Base-by-base conservation (phyloP, 2,888 invertebrate genomes). In the Stenodera caucasica region DNA sequence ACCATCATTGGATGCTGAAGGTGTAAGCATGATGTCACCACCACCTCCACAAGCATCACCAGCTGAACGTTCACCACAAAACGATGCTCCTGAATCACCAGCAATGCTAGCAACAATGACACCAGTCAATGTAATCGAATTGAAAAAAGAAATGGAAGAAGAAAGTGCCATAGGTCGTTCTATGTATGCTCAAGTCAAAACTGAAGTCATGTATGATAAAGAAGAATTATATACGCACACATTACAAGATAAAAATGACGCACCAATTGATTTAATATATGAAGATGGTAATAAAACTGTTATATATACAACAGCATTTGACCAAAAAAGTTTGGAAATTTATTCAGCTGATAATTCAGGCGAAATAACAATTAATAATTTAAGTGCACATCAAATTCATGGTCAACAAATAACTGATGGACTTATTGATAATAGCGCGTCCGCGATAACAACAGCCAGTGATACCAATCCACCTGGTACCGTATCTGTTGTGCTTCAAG, bases 101-200 rank as follows among this genome's bases (percentile, higher is more conserved):
- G 86, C 90, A 66, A 89, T 92, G 81, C 84, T 93, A 70, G 91
- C 92, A 68, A 92, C 92, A 75, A 93, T 93, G 92, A 92, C 92
- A 64, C 92, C 92, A 59, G 92, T 92, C 68, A 92, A 90, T 75
- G 91, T 92, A 35, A 85, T 91, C 72, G 91, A 92, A 75, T 84
- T 88, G 57, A 81, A 87, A 72, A 86, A 86, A 61, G 87, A 87
- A 74, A 85, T 86, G 83, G 86, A 86, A 74, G 86, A 85, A 62
- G 85, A 86, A 73, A 87, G 88, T 73, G 81, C 82, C 72, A 84
- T 86, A 65, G 83, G 84, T 69, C 83, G 85, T 58, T 84, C 86
- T 9, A 76, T 84, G 64, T 83, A 82, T 64, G 77, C 82, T 69
- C 87, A 88, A 76, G 85, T 85, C 63, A 81, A 81, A 74, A 85